phyloP scores from a whole-genome alignment of 1,140 invertebrate species.

The Musca domestica region DNA sequence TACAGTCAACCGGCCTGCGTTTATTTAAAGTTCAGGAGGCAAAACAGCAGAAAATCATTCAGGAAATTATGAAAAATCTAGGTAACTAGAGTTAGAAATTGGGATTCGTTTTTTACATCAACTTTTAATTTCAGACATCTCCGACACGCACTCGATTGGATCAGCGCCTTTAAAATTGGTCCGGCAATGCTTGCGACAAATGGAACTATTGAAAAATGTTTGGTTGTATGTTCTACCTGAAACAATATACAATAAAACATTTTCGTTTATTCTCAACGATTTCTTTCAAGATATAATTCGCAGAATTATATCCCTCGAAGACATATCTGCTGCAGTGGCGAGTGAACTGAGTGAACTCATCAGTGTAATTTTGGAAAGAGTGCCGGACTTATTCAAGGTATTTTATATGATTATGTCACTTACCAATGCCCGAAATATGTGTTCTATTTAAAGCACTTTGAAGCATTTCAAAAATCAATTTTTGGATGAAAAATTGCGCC shows the following conservation, averaged over 20 bases:
- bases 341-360: slow-evolving; percentile 55
- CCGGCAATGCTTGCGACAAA: slow-evolving; percentile 77
- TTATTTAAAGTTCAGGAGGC: slow-evolving; percentile 71
- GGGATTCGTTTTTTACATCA: neutral
- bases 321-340: slow-evolving; percentile 55
- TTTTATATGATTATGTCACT: too few species aligned
- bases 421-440: too few species aligned
- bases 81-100: slow-evolving; percentile 54
- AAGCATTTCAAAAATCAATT: too few species aligned
- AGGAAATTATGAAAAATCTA: slow-evolving; percentile 70
- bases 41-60: slow-evolving; percentile 69
- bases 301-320: slow-evolving; percentile 50
- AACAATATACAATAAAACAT: slow-evolving; percentile 53
- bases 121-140: slow-evolving; percentile 59
- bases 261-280: slow-evolving; percentile 53
- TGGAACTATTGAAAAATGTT: slow-evolving; percentile 80
- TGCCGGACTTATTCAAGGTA: slow-evolving; percentile 52
- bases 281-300: slow-evolving; percentile 52
- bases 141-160: slow-evolving; percentile 60
- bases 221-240: slow-evolving; percentile 66
- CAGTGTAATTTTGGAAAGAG: slow-evolving; percentile 54
- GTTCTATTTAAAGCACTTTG: too few species aligned
- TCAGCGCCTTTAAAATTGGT: slow-evolving; percentile 69
- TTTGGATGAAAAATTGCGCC: too few species aligned
- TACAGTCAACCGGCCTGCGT: slow-evolving; percentile 67